These are phyloP conservation scores for Megalonaias nervosa DNA, from an alignment of 1,140 invertebrate genomes.

Conservation along the genomic window DNA sequence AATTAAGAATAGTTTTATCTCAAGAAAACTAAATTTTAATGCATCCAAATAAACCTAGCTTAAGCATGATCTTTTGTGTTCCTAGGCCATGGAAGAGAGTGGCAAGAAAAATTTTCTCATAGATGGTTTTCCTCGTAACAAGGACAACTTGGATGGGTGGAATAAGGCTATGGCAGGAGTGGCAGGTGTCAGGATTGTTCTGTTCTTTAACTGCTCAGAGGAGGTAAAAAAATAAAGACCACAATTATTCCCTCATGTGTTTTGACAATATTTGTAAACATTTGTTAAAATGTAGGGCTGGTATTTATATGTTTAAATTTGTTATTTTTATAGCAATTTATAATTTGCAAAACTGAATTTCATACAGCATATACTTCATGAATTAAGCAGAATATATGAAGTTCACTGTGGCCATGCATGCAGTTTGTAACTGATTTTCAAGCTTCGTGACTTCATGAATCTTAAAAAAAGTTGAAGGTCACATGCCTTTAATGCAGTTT, in stretches of 20 bases:
- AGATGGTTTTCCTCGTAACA: conserved; percentile 98
- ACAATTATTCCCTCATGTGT: neutral
- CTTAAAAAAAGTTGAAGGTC: too few relatives aligned
- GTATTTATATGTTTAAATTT: neutral
- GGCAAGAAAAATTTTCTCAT: conserved; percentile 86
- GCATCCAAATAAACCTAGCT: too few relatives aligned
- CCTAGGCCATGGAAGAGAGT: conserved; percentile 82
- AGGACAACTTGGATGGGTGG: conserved; percentile 98
- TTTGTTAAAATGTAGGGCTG: neutral
- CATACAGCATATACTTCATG: too few relatives aligned
- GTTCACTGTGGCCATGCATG: too few relatives aligned
- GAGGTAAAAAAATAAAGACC: conserved; percentile 74
- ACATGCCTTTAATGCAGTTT: too few relatives aligned
- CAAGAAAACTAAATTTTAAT: too few relatives aligned
- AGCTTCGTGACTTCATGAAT: too few relatives aligned
- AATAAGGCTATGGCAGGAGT: conserved; percentile 87
- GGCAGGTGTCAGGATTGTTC: conserved; percentile 87
- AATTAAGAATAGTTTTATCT: too few relatives aligned
- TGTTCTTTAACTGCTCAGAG: conserved; percentile 93
- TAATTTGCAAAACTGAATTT: neutral
- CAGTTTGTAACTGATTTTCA: too few relatives aligned
- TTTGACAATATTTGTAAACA: neutral
- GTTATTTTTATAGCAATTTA: neutral
- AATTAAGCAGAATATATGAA: too few relatives aligned
- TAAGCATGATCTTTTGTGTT: neutral